Conservation (phyloP, 2,888 invertebrate genomes). For the Panopea generosa region DNA sequence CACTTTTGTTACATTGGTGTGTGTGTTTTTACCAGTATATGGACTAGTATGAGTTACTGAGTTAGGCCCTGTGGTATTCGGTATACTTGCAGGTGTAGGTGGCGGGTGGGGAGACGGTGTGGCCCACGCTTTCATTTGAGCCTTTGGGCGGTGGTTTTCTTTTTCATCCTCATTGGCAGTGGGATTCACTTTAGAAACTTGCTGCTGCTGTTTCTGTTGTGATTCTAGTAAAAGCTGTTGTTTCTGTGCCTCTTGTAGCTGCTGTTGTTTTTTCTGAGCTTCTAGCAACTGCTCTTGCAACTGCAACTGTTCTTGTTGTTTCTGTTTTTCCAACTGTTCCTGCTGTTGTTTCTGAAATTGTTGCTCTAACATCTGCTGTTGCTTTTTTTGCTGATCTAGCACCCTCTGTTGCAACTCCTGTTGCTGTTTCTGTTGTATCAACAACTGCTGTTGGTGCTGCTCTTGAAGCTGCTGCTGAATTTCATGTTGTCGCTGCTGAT, state of each 20-base stretch:
- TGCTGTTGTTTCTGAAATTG: constrained; percentile 54
- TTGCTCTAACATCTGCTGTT: constrained; percentile 46
- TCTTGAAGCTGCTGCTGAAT: constrained; percentile 17
- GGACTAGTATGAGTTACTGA: constrained; percentile 62
- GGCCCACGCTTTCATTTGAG: constrained; percentile 72
- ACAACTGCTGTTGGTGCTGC: constrained; percentile 17
- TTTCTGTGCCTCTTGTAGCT: not conserved
- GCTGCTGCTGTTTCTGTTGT: constrained; percentile 18
- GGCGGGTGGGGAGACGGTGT: constrained; percentile 73
- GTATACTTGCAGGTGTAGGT: constrained; percentile 41
- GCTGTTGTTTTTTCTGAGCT: constrained; percentile 20
- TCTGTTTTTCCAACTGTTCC: constrained; percentile 36
- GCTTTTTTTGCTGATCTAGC: not conserved
- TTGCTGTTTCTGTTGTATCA: not conserved
- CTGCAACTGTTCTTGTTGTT: constrained; percentile 22
- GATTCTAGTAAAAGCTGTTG: not conserved
- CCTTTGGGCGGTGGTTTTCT: constrained; percentile 65
- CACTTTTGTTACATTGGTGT: constrained; percentile 64
- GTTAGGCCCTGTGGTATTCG: constrained; percentile 34
- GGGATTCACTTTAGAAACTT: not conserved
- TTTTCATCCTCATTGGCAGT: constrained; percentile 28
- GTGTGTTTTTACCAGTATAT: constrained; percentile 58
- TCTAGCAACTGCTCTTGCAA: constrained; percentile 16
- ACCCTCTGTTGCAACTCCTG: constrained; percentile 15
- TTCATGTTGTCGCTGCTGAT: constrained; percentile 22